Evolutionary conservation across 1,140 invertebrate species (phyloP), one percentile per base, ranked within the genome.

Genomic region (Drosophila sproati): DNA sequence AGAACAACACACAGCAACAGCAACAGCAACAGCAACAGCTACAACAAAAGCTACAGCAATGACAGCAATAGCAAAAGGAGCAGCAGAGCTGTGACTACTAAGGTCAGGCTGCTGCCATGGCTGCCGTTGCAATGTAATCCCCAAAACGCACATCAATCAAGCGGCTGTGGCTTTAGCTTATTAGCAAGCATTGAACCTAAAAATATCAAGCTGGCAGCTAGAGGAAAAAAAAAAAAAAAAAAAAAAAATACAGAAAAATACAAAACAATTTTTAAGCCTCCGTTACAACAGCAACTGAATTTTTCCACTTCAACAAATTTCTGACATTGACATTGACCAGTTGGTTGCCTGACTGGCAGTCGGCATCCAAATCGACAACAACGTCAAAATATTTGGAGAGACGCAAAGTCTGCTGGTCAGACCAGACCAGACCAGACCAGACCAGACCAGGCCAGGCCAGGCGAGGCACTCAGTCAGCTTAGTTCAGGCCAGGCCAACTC

Each of bases 241-340:
- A 61, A 56, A 37, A 70, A 35, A 37, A 37, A 45, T 55, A 39
- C 28, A 20, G 20, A 20, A 20, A 20, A 20, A 20, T 1, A 20
- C 20, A 20, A 55, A 43, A 43, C 39, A n/a, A 1, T 20, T 70
- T 76, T 60, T 55, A 67, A 41, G 77, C 45, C 54, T 48, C 57
- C 39, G 43, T 75, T 77, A 74, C 75, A 74, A 51, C 62, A 56
- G 68, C 64, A 59, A 70, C 69, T 71, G 61, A 69, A 76, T 78
- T 80, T 83, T 88, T 88, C 85, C 85, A 89, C 86, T 89, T 81
- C 67, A 89, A 73, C 64, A 69, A 69, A 85, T 89, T 83, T 80
- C 85, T 89, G 85, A 89, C 85, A 89, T 89, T 89, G 85, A 89
- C 85, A 89, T 89, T 89, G 85, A 89, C 80, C 83, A 77, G 41